Evolutionary conservation across 1,140 invertebrate genomes (phyloP).

Genomic region (Diachasmimorpha longicaudata): DNA sequence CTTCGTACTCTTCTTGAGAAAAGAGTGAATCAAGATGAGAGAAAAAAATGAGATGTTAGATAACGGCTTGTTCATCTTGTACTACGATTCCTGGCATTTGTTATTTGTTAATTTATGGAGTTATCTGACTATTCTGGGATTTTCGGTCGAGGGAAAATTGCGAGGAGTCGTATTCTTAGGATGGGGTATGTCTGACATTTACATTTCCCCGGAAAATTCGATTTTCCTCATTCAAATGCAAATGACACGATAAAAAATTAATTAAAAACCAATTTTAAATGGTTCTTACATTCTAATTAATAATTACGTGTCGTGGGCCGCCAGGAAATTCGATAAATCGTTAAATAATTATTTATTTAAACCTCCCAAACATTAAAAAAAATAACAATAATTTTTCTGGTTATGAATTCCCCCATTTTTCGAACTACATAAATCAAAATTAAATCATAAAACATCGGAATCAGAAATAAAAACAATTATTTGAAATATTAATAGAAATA

Average conservation of each 20-base stretch:
- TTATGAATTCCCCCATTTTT: too few species aligned
- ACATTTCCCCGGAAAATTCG: not conserved
- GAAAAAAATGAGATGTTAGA: constrained; percentile 8
- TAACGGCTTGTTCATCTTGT: constrained; percentile 5
- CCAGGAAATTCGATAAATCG: too few species aligned
- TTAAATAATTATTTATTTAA: too few species aligned
- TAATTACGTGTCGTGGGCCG: too few species aligned
- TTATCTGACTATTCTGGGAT: not conserved
- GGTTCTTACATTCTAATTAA: too few species aligned
- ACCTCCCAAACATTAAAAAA: too few species aligned
- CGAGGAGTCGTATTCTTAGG: not conserved
- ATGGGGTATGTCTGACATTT: not conserved
- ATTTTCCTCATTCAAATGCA: too few species aligned
- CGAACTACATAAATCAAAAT: too few species aligned
- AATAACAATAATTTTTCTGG: too few species aligned
- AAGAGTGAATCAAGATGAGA: constrained; percentile 15
- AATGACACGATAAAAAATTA: too few species aligned
- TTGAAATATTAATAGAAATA: not conserved
- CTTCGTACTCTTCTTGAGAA: not conserved
- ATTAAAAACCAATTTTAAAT: too few species aligned
- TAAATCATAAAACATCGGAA: too few species aligned
- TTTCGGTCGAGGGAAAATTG: not conserved
- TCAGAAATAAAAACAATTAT: not conserved
- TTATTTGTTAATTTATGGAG: not conserved
- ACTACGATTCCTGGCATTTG: constrained; percentile 1